Conservation (phyloP, 2,888 invertebrate genomes). For the Cerastis leucographa region DNA sequence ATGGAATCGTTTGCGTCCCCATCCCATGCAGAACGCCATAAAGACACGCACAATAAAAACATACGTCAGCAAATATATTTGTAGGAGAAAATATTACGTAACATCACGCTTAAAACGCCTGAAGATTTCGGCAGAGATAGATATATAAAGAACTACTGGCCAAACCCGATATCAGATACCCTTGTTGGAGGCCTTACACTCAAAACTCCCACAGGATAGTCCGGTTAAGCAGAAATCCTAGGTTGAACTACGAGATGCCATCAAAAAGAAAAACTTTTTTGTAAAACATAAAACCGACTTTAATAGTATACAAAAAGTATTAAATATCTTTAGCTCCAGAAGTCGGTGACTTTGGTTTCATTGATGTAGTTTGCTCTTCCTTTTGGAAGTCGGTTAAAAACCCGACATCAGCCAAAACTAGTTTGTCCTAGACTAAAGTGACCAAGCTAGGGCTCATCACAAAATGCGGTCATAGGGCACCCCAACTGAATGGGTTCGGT, state of each 20-base stretch:
- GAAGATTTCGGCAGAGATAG: neutral
- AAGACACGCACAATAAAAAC: conserved; percentile 46
- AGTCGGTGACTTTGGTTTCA: too few relatives aligned
- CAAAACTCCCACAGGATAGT: too few relatives aligned
- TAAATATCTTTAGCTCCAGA: too few relatives aligned
- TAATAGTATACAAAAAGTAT: too few relatives aligned
- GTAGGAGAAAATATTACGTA: conserved; percentile 1
- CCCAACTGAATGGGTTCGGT: too few relatives aligned
- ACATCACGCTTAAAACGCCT: too few relatives aligned
- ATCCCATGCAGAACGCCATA: conserved; percentile 31
- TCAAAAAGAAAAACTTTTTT: too few relatives aligned
- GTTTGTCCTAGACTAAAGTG: neutral
- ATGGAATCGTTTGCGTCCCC: conserved; percentile 21
- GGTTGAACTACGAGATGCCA: too few relatives aligned
- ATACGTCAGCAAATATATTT: conserved; percentile 24
- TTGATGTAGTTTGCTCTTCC: too few relatives aligned
- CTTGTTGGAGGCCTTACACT: too few relatives aligned
- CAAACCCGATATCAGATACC: neutral
- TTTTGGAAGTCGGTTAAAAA: neutral
- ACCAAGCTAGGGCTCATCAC: neutral
- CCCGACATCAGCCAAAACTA: neutral
- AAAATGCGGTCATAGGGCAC: neutral
- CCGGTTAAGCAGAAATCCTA: too few relatives aligned
- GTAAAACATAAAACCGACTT: too few relatives aligned
- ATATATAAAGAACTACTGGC: neutral